A percentile compares a stretch with the other conserved stretches of the same genome.
phyloP scores from a whole-genome alignment of 2,113 vertebrate genomes.

The Callithrix jacchus region DNA sequence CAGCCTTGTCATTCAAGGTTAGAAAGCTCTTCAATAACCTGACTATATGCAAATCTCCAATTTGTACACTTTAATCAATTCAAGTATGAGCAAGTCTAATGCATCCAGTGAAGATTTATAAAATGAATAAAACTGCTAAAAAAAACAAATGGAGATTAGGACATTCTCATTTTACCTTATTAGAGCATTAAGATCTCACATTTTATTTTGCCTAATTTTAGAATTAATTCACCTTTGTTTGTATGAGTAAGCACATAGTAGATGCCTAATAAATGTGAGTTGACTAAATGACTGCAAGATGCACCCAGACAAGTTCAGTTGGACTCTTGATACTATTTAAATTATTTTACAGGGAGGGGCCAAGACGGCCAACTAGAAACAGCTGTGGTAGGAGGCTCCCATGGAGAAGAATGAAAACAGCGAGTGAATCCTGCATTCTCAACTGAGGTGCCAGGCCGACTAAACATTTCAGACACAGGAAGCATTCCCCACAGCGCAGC shows the following conservation, averaged over 20 bases:
- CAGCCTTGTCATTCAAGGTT: neutral
- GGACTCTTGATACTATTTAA: neutral
- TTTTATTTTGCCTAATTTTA: neutral
- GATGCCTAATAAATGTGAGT: neutral
- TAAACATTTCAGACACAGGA: too few relatives aligned
- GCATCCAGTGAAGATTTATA: neutral
- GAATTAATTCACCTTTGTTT: neutral
- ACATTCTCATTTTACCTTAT: neutral
- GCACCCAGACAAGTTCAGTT: neutral
- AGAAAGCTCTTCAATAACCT: neutral
- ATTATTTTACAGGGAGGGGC: neutral
- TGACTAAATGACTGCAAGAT: neutral
- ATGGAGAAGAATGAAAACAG: too few relatives aligned
- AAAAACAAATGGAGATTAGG: neutral
- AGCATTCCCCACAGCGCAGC: too few relatives aligned
- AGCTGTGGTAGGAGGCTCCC: too few relatives aligned
- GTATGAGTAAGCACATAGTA: neutral
- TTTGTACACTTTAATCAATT: neutral
- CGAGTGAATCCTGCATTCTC: too few relatives aligned
- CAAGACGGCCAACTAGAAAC: too few relatives aligned
- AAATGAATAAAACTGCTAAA: conserved; percentile 26
- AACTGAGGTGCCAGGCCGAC: too few relatives aligned
- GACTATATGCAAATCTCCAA: neutral
- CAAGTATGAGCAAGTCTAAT: neutral
- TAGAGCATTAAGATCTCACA: neutral